A percentile compares a stretch with the other conserved stretches of the same genome.
These are phyloP conservation scores for Loripinus fragilis DNA, from an alignment of 2,888 invertebrate genomes.

Conservation along the genomic window DNA sequence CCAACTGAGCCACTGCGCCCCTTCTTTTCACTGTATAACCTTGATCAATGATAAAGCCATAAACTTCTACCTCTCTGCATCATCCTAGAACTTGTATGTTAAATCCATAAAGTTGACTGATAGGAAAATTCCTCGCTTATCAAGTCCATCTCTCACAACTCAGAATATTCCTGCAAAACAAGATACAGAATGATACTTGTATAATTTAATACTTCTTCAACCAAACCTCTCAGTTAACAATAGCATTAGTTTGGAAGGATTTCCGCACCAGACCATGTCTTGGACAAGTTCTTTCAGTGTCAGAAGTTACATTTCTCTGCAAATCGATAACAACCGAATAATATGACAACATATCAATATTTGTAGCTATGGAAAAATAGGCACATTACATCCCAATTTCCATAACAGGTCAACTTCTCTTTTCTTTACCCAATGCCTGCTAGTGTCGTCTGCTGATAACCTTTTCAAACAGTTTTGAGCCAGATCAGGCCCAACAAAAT, in stretches of 20 bases:
- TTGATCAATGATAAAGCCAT: not conserved
- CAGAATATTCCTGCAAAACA: conserved; percentile 12
- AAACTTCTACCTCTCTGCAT: not conserved
- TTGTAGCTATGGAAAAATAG: conserved; percentile 26
- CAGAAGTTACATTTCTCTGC: not conserved
- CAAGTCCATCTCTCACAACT: conserved; percentile 9
- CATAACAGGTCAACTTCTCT: conserved; percentile 6
- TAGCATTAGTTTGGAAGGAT: not conserved
- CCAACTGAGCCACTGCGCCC: no score
- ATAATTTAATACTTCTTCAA: not conserved
- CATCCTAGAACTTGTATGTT: conserved; percentile 1
- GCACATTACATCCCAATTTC: conserved; percentile 22
- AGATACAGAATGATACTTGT: not conserved
- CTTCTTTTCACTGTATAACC: not conserved
- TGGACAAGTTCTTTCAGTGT: conserved; percentile 12
- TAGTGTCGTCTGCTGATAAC: no score
- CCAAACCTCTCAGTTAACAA: not conserved
- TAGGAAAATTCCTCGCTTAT: not conserved
- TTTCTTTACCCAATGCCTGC: no score
- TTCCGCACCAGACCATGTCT: conserved; percentile 3
- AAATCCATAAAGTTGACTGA: conserved; percentile 12
- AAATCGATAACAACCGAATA: conserved; percentile 55
- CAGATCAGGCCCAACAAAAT: no score
- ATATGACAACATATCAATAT: conserved; percentile 49
- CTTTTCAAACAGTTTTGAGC: no score